phyloP scores from a whole-genome alignment of 2,888 invertebrate genomes.

The Leptinotarsa haldemani region DNA sequence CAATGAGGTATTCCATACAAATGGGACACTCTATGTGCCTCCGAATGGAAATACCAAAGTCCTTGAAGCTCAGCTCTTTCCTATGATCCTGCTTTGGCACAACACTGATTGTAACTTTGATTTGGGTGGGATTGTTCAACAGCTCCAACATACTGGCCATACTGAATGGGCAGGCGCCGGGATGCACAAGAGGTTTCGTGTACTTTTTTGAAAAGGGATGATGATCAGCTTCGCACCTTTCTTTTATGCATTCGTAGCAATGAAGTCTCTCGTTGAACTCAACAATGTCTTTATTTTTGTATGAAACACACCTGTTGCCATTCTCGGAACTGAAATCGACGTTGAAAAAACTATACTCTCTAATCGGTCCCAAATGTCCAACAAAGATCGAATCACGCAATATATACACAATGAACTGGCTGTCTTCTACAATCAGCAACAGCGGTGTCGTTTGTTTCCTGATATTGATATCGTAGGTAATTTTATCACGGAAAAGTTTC shows the following conservation, averaged over 20 bases:
- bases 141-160: constrained; percentile 7
- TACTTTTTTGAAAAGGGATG: constrained; percentile 8
- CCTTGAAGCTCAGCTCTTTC: background rate
- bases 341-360: background rate
- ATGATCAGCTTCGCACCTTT: background rate
- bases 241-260: constrained; percentile 11
- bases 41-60: background rate
- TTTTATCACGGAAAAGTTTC: background rate
- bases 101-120: constrained; percentile 6
- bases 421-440: constrained; percentile 2
- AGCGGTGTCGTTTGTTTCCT: constrained; percentile 4
- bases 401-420: constrained; percentile 3
- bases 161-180: background rate
- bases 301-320: background rate
- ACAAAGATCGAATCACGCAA: constrained; percentile 10
- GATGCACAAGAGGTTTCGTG: background rate
- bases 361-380: background rate
- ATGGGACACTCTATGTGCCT: constrained; percentile 27
- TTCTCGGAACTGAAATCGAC: background rate
- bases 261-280: constrained; percentile 11
- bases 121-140: background rate
- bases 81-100: background rate
- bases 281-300: constrained; percentile 1
- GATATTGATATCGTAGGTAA: background rate
- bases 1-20: constrained; percentile 25